Evolutionary conservation across 53 echinoderm and acorn worm species (phyloP).

Genomic region (Stichopus horrens): DNA sequence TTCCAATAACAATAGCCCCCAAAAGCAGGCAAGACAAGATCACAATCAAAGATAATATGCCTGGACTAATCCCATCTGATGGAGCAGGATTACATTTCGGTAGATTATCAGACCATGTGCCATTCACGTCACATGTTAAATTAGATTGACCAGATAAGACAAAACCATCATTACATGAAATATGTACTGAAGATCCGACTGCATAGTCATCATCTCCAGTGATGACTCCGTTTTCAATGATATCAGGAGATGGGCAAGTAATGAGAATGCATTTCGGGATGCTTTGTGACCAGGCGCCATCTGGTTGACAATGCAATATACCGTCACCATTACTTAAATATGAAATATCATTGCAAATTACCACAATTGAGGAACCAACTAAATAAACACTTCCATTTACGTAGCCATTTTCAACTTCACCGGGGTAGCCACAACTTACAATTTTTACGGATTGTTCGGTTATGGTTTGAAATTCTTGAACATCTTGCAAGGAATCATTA

Average conservation of each 20-base stretch:
- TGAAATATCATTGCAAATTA: conserved; percentile 10
- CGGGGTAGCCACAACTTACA: conserved; percentile 62
- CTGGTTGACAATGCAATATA: background rate
- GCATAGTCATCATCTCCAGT: background rate
- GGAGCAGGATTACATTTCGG: background rate
- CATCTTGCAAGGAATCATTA: conserved; percentile 45
- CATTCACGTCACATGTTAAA: background rate
- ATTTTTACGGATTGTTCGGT: conserved; percentile 52
- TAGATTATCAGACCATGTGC: conserved; percentile 10
- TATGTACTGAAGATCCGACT: background rate
- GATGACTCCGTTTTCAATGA: background rate
- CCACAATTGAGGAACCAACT: background rate
- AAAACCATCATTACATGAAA: conserved; percentile 18
- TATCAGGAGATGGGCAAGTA: background rate
- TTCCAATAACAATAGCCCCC: background rate
- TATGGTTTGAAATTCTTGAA: conserved; percentile 16
- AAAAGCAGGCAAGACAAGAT: background rate
- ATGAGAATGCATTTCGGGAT: conserved; percentile 7
- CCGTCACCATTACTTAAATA: background rate
- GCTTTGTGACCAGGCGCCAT: conserved; percentile 2
- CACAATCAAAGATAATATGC: background rate
- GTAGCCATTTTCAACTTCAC: conserved; percentile 48
- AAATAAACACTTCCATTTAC: background rate
- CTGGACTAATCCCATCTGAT: background rate
- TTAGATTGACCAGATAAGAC: background rate